phyloP scores from a whole-genome alignment of 2,113 vertebrate genomes.

The Willisornis vidua region DNA sequence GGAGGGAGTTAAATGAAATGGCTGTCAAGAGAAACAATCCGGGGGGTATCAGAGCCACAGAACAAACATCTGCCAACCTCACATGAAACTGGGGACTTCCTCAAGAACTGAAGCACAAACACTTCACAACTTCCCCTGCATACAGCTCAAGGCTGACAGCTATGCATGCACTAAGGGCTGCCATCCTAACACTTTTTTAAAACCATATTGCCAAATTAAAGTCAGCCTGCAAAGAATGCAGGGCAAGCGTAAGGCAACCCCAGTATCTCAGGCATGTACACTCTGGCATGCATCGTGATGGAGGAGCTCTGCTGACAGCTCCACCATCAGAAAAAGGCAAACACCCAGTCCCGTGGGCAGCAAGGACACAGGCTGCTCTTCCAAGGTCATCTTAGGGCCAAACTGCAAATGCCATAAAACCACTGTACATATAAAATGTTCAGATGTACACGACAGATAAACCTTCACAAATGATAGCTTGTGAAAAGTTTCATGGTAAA shows the following conservation, averaged over 20 bases:
- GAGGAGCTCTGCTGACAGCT: slow-evolving; percentile 26
- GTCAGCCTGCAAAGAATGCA: neutral
- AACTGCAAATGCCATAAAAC: neutral
- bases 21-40: neutral
- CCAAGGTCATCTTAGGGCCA: slow-evolving; percentile 15
- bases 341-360: neutral
- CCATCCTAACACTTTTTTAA: neutral
- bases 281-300: neutral
- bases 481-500: neutral
- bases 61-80: slow-evolving; percentile 12
- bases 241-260: neutral
- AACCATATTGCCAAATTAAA: neutral
- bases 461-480: neutral
- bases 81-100: neutral
- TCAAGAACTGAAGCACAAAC: neutral
- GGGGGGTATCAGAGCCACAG: neutral
- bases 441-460: neutral
- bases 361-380: slow-evolving; percentile 20
- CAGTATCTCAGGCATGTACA: slow-evolving; percentile 1
- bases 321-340: neutral
- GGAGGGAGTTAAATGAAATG: slow-evolving; percentile 4
- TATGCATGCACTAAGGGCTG: neutral
- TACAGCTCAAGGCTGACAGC: neutral
- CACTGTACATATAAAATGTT: neutral
- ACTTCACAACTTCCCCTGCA: neutral